These are phyloP conservation scores for Neofelis nebulosa DNA, from an alignment of 2,113 vertebrate genomes.

Conservation along the genomic window DNA sequence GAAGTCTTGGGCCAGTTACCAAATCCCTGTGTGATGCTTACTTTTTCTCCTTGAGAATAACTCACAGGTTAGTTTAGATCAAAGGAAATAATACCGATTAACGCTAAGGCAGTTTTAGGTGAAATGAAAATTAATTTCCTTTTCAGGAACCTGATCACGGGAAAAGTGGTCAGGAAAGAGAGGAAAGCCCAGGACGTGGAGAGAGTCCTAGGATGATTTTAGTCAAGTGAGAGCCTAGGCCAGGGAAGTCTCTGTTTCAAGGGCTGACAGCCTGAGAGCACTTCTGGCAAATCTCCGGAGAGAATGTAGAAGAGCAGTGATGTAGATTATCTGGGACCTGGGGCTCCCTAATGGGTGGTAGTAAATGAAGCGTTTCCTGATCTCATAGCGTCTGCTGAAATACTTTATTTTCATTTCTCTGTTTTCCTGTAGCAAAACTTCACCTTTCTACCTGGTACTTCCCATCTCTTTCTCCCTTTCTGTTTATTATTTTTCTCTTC, in stretches of 20 bases:
- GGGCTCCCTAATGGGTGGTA: neutral
- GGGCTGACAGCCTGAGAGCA: neutral
- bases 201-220: neutral
- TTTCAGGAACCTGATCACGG: neutral
- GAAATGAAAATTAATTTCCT: neutral
- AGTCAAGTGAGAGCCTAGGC: neutral
- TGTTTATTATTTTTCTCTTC: neutral
- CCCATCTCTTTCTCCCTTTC: neutral
- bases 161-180: neutral
- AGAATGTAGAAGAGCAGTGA: neutral
- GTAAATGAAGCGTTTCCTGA: neutral
- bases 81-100: neutral
- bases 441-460: neutral
- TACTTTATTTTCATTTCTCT: neutral
- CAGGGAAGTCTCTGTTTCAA: neutral
- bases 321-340: neutral
- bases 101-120: neutral
- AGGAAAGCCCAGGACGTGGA: neutral
- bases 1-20: neutral
- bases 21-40: neutral
- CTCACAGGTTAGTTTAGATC: conserved; percentile 10
- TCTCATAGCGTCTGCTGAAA: neutral
- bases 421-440: neutral
- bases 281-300: neutral
- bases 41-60: neutral